Percentiles rank a stretch among this genome's conserved stretches.
phyloP scores from a whole-genome alignment of 1,140 invertebrate genomes.

The Habropoda laboriosa region DNA sequence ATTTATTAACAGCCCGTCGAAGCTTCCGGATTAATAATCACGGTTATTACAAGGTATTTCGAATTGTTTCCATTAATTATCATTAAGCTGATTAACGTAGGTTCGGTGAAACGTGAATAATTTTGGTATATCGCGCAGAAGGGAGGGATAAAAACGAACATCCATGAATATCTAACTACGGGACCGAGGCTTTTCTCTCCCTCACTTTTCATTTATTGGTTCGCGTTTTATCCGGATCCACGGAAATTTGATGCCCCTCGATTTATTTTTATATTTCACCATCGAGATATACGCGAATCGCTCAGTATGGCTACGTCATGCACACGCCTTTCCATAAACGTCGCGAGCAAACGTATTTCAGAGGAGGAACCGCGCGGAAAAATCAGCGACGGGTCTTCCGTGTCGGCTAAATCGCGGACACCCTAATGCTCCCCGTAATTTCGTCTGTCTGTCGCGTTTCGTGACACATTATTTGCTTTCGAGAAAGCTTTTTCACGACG shows the following conservation, averaged over 20 bases:
- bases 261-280: conserved; percentile 29
- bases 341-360: conserved; percentile 53
- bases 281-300: conserved; percentile 12
- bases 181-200: too few species aligned
- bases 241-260: conserved; percentile 14
- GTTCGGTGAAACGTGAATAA: background rate
- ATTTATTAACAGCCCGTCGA: background rate
- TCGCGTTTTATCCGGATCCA: conserved; percentile 16
- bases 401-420: conserved; percentile 31
- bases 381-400: conserved; percentile 27
- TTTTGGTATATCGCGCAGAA: too few species aligned
- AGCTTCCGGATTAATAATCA: background rate
- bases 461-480: background rate
- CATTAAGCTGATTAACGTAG: background rate
- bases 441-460: background rate
- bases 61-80: conserved; percentile 10
- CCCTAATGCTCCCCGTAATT: conserved; percentile 43
- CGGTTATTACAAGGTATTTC: background rate
- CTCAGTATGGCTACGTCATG: conserved; percentile 35
- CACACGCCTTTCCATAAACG: conserved; percentile 56
- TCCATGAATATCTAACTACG: too few species aligned
- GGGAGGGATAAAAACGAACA: background rate
- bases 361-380: conserved; percentile 33
- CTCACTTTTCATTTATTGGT: background rate
- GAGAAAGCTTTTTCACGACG: too few species aligned